phyloP scores from a whole-genome alignment of 2,888 invertebrate species.

The Drosophila mayaguana region DNA sequence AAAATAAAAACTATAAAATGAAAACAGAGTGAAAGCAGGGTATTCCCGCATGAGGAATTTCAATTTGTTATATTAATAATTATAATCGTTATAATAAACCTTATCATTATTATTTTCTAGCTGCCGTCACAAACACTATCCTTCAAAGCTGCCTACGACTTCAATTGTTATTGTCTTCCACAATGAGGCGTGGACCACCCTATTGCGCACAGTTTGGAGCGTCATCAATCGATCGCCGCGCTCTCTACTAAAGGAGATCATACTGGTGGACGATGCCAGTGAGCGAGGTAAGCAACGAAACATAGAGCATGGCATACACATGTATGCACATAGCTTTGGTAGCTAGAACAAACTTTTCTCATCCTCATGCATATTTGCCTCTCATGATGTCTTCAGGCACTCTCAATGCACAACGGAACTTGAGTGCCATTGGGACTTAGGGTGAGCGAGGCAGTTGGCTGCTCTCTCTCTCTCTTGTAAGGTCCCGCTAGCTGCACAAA shows the following conservation, averaged over 20 bases:
- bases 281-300: conserved; percentile 89
- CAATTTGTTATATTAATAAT: neutral
- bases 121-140: conserved; percentile 92
- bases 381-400: neutral
- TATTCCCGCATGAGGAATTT: no score
- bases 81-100: neutral
- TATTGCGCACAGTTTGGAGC: conserved; percentile 98
- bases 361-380: neutral
- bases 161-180: conserved; percentile 99
- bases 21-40: no score
- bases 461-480: neutral
- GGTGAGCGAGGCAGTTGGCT: neutral
- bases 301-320: neutral
- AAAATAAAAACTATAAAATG: no score
- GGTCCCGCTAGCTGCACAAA: neutral
- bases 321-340: neutral
- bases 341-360: neutral
- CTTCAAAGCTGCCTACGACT: conserved; percentile 93
- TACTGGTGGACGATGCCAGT: conserved; percentile 99
- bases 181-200: conserved; percentile 99
- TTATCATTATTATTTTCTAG: conserved; percentile 83
- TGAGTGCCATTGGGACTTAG: neutral
- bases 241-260: conserved; percentile 95
- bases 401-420: neutral
- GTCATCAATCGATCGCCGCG: conserved; percentile 97